A percentile compares a stretch with the other conserved stretches of the same genome.
Evolutionary conservation across 2,888 invertebrate genomes (phyloP).

Genomic region (Phyto melanocephala): DNA sequence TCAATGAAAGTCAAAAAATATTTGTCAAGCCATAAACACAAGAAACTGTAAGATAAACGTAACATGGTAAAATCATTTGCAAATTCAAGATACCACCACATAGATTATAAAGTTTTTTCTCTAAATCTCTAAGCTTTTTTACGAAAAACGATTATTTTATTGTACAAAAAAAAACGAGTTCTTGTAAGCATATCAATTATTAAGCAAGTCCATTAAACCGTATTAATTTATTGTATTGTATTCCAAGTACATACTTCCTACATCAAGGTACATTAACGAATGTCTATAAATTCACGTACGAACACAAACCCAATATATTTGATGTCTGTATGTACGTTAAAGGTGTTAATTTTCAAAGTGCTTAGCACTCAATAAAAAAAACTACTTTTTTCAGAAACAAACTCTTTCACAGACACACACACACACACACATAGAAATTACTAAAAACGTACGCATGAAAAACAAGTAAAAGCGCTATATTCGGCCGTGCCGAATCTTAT

Average conservation of each 20-base stretch:
- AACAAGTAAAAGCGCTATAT: no score
- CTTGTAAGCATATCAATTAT: conserved; percentile 9
- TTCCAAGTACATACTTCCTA: background rate
- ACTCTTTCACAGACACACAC: conserved; percentile 31
- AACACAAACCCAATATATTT: background rate
- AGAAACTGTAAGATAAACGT: no score
- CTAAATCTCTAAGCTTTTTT: no score
- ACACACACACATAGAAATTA: background rate
- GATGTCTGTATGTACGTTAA: background rate
- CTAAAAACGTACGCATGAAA: conserved; percentile 35
- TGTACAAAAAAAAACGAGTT: no score
- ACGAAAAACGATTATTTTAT: no score
- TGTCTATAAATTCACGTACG: conserved; percentile 36
- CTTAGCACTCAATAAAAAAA: conserved; percentile 65
- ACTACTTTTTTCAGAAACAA: conserved; percentile 21
- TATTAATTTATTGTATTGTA: conserved; percentile 13
- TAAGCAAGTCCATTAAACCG: conserved; percentile 6
- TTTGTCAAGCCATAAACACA: no score
- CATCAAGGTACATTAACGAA: background rate
- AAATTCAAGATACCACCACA: no score
- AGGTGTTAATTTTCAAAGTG: conserved; percentile 64
- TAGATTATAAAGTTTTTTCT: no score
- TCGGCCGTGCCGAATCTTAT: no score
- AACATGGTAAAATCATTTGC: no score
- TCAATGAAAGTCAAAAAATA: no score